Evolutionary conservation across 1,140 invertebrate genomes (phyloP), one percentile per base, ranked within the genome.

Genomic region (Coelopa frigida): DNA sequence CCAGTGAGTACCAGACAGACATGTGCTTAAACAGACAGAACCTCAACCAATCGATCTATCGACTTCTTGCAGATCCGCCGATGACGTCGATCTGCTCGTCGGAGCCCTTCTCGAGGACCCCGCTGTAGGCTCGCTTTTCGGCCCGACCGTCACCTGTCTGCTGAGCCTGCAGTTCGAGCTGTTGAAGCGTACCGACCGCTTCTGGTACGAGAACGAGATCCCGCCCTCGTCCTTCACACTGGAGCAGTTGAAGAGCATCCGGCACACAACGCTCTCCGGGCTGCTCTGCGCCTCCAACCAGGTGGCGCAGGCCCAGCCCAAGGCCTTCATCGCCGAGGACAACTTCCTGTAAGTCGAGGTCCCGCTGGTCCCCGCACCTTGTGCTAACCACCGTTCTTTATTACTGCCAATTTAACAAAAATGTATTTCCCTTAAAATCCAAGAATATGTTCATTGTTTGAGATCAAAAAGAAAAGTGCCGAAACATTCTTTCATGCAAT

Each of bases 181-280:
- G 39, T 67, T 89, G 1, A 81, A 87, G 50, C 80, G 84, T 55
- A 85, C 87, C 26, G 89, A 94, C 72, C 77, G 93, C 45, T 96
- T 93, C 59, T 97, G 92, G 90, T 96, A 94, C 56, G 92, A 96
- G 70, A 95, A 95, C 60, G 92, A 95, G 61, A 78, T 94, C 22
- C 89, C 90, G 1, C 91, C 91, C 0, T 90, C 89, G 2, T 83
- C 89, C 6, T 80, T 95, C 49, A 83, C 75, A 6, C 57, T 78
- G 44, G 82, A 83, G 38, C 95, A 99, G 70, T 72, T 99, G 2
- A 76, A 80, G 37, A 61, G 59, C 49, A 68, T 68, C 21, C 55
- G 64, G 2, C 59, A 62, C 29, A 65, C 61, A 73, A 84, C 51
- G 71, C 75, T 49, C 51, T 89, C 26, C 41, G 61, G 44, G 2